phyloP scores from a whole-genome alignment of 2,888 invertebrate genomes.

The Hyposoter didymator region DNA sequence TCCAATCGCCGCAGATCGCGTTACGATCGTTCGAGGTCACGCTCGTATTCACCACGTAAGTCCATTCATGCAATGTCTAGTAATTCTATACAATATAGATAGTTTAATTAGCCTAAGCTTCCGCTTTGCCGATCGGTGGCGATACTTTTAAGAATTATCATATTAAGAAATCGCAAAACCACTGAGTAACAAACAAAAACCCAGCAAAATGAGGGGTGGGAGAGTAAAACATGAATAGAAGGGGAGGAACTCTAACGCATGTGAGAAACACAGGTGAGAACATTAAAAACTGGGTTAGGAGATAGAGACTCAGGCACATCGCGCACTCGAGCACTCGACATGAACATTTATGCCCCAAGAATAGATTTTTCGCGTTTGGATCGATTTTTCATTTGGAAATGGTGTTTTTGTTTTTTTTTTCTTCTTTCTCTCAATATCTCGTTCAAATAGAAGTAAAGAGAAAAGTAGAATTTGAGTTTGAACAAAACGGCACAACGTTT shows the following conservation, averaged over 20 bases:
- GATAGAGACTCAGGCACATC: constrained; percentile 56
- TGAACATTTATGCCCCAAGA: constrained; percentile 7
- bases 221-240: constrained; percentile 27
- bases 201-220: constrained; percentile 21
- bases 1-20: constrained; percentile 86
- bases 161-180: constrained; percentile 51
- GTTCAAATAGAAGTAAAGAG: not conserved
- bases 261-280: constrained; percentile 70
- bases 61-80: constrained; percentile 80
- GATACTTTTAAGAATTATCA: constrained; percentile 68
- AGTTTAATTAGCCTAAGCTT: constrained; percentile 78
- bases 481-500: not conserved
- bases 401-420: not conserved
- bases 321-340: constrained; percentile 67
- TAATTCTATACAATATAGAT: constrained; percentile 70
- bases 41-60: constrained; percentile 93
- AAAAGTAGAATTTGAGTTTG: not conserved
- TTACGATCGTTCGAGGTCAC: constrained; percentile 91
- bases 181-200: constrained; percentile 25
- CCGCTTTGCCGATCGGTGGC: constrained; percentile 69
- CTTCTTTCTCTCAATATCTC: not conserved
- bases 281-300: constrained; percentile 54
- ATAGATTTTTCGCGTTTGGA: not conserved
- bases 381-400: constrained; percentile 10
- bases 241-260: constrained; percentile 23